phyloP scores from a whole-genome alignment of 2,888 invertebrate genomes.

The Erebia ligea region DNA sequence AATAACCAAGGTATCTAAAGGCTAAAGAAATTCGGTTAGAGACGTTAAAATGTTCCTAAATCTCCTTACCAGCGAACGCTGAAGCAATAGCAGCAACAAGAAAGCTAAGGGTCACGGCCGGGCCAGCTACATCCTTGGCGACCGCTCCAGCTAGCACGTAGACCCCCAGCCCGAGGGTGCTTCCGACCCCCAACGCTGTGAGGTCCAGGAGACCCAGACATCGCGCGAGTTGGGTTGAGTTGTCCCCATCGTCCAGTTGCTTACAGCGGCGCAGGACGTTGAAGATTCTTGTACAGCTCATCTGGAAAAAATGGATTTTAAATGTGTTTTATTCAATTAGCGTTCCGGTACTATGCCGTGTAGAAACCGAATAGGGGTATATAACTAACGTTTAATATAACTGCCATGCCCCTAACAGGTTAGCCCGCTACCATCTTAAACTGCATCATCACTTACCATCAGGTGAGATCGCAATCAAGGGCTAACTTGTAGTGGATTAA shows the following conservation, averaged over 20 bases:
- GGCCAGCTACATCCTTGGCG: constrained; percentile 93
- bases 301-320: constrained; percentile 54
- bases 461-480: no score
- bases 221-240: constrained; percentile 74
- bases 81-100: constrained; percentile 96
- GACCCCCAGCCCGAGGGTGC: constrained; percentile 96
- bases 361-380: no score
- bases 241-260: constrained; percentile 67
- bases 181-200: constrained; percentile 93
- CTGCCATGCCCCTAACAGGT: no score
- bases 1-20: no score
- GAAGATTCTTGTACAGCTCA: constrained; percentile 63
- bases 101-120: constrained; percentile 95
- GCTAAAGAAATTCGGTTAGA: no score
- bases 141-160: constrained; percentile 97
- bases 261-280: constrained; percentile 75
- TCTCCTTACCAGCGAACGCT: constrained; percentile 90
- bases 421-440: no score
- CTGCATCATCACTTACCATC: no score
- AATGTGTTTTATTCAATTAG: not conserved
- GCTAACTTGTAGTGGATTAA: no score
- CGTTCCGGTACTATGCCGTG: no score
- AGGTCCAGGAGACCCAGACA: constrained; percentile 93
- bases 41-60: not conserved
- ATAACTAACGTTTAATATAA: no score